These are phyloP conservation scores for Anagrus nilaparvatae DNA, from an alignment of 1,140 invertebrate species.

Conservation along the genomic window DNA sequence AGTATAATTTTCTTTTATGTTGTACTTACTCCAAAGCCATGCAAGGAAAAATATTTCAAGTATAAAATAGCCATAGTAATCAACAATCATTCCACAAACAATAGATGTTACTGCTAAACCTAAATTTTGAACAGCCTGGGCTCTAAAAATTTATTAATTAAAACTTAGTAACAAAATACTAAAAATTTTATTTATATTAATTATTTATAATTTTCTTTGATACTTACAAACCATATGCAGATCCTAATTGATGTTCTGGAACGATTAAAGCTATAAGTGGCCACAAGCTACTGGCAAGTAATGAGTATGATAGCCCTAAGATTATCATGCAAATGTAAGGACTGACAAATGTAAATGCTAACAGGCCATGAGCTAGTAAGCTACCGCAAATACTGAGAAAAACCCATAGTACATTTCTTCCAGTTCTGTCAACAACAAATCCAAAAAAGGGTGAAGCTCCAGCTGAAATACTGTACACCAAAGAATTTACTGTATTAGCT, in stretches of 20 bases:
- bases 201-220: conserved; percentile 4
- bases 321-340: conserved; percentile 78
- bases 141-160: conserved; percentile 52
- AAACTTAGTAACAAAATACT: no score
- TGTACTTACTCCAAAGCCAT: conserved; percentile 69
- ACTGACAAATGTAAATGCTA: conserved; percentile 78
- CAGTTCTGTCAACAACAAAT: conserved; percentile 78
- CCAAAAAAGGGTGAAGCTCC: conserved; percentile 82
- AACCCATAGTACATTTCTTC: conserved; percentile 84
- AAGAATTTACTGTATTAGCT: conserved; percentile 78
- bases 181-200: conserved; percentile 7
- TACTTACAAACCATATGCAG: conserved; percentile 91
- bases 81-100: conserved; percentile 78
- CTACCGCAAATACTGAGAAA: conserved; percentile 68
- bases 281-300: conserved; percentile 92
- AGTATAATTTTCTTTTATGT: no score
- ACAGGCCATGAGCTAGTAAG: conserved; percentile 64
- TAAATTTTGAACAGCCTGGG: conserved; percentile 90
- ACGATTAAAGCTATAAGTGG: conserved; percentile 86
- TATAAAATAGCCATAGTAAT: conserved; percentile 75
- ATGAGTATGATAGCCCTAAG: conserved; percentile 83
- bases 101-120: conserved; percentile 81
- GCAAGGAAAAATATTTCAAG: conserved; percentile 88
- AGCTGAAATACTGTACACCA: conserved; percentile 86
- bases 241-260: conserved; percentile 85